phyloP scores from a whole-genome alignment of 1,140 invertebrate genomes.

The Tetragnatha versicolor region DNA sequence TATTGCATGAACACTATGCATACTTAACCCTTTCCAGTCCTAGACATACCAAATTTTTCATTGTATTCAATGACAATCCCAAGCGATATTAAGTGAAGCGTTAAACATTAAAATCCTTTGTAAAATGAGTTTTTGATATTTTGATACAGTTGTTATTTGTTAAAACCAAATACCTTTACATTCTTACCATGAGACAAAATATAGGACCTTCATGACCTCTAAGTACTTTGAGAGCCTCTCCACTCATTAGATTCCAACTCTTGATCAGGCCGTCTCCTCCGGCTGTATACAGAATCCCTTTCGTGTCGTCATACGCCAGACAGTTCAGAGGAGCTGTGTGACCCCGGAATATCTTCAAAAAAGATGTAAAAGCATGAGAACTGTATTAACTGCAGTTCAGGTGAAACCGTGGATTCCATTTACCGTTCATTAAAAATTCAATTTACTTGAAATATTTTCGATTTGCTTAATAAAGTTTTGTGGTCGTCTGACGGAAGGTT shows the following conservation, averaged over 20 bases:
- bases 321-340: constrained; percentile 67
- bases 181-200: constrained; percentile 66
- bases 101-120: not conserved
- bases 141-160: no score
- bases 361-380: no score
- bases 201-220: constrained; percentile 67
- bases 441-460: no score
- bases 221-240: constrained; percentile 63
- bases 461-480: no score
- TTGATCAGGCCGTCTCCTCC: constrained; percentile 66
- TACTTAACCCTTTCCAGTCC: no score
- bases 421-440: no score
- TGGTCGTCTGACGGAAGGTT: no score
- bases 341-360: constrained; percentile 60
- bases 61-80: no score
- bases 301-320: constrained; percentile 65
- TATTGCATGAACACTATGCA: no score
- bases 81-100: not conserved
- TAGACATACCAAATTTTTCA: no score
- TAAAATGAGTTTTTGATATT: not conserved
- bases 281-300: constrained; percentile 66
- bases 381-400: no score
- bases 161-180: constrained; percentile 54
- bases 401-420: no score
- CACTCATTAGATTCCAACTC: constrained; percentile 67